Base-by-base conservation (phyloP, 2,888 invertebrate species). In the Cheilosia vernalis region DNA sequence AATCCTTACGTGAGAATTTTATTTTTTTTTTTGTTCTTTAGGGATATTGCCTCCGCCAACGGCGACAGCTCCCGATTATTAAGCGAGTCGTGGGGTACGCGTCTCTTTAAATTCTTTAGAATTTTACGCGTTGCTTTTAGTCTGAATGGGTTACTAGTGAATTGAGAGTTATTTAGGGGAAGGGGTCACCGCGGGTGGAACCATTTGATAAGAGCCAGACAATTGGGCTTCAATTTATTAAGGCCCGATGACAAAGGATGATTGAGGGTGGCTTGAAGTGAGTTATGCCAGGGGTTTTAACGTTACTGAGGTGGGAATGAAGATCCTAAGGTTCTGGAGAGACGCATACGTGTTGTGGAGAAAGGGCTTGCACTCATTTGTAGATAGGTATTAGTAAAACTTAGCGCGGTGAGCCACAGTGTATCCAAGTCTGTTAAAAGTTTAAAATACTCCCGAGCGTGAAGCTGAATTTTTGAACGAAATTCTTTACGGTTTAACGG, bases 111-210 rank as follows among this genome's bases (percentile, higher is more conserved):
- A 66, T 58, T 72, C 51, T 66, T 67, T 60, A 67, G 63, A 63
- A 70, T 70, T 42, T 7, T 49, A 69, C 76, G 33, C 21, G 61
- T 56, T 69, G 67, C 61, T 63, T 63, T 69, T 19, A 55, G 33
- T 64, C 19, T 67, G 56, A 81, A 81, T 69, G 55, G 67, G 67
- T 63, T 69, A 81, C 63, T 76, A n/a, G 69, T 63, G 74, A 49
- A 69, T 49, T 74, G 56, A 76, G 63, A 76, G 63, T 76, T 55
- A 51, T 69, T 44, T 33, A 51, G 42, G 17, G 55, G 19, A 55
- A 66, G 53, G 17, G 30, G 40, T 5, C 24, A 21, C 21, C 9
- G 2, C 17, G 2, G 37, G 37, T 5, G 37, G 30, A 44, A 30
- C 21, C 37, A 44, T 47, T 67, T 61, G 60, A 61, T 47, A 67